These are phyloP conservation scores for Taxidea taxus DNA, from an alignment of 2,113 vertebrate genomes.

Conservation along the genomic window DNA sequence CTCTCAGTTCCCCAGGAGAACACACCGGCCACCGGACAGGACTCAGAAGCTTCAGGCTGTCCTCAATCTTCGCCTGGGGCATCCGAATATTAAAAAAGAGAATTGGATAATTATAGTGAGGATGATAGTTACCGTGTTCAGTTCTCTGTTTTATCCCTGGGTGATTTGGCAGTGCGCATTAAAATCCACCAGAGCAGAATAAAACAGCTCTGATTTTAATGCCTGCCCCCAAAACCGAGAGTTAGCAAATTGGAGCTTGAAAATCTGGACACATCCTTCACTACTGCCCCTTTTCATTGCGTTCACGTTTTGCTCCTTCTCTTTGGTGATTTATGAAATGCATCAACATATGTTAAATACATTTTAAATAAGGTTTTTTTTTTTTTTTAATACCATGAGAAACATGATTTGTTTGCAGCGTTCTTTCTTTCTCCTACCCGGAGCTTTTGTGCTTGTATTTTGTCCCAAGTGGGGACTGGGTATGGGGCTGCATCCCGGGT, in stretches of 20 bases:
- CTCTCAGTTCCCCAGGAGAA: fast-evolving
- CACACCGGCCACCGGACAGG: fast-evolving
- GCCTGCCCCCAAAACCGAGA: background rate
- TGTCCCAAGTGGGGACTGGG: background rate
- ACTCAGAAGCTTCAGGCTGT: fast-evolving
- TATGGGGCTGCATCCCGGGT: background rate
- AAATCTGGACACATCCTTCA: background rate
- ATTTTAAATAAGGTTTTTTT: background rate
- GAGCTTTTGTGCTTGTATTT: fast-evolving
- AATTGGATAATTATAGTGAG: background rate
- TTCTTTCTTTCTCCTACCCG: fast-evolving
- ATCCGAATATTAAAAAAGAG: background rate
- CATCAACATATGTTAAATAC: background rate
- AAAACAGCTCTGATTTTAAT: background rate
- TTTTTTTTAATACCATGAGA: background rate
- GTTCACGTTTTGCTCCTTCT: background rate
- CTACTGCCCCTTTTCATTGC: background rate
- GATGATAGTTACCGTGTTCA: background rate
- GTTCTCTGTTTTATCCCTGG: background rate
- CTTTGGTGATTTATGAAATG: background rate
- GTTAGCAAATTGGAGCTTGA: background rate
- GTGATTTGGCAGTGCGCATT: background rate
- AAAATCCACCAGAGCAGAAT: background rate
- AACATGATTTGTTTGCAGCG: fast-evolving
- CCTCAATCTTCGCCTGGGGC: background rate